Evolutionary conservation across 2,113 vertebrate genomes (phyloP).

Genomic region (Nyctereutes procyonoides): DNA sequence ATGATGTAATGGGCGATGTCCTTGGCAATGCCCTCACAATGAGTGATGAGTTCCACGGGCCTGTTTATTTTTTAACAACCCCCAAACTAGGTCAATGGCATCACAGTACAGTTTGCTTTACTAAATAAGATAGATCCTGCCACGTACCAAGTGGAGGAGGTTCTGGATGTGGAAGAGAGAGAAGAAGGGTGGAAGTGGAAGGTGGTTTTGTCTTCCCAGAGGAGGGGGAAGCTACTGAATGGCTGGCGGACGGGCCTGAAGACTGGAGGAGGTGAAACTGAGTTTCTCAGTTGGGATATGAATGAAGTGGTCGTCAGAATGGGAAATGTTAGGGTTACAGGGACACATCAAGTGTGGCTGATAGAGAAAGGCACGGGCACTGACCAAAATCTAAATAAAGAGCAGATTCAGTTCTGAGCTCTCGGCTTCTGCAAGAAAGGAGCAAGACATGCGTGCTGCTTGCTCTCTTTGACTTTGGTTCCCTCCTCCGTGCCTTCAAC

Average conservation of each 20-base stretch:
- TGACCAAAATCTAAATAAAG: not conserved
- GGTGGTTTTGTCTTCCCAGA: not conserved
- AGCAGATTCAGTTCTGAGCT: not conserved
- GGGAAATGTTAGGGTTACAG: not conserved
- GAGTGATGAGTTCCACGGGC: slow-evolving; percentile 40
- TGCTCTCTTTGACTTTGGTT: not conserved
- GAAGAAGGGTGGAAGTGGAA: not conserved
- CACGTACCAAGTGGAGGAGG: not conserved
- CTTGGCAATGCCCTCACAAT: slow-evolving; percentile 35
- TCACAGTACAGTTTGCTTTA: not conserved
- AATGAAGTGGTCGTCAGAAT: not conserved
- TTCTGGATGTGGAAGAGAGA: not conserved
- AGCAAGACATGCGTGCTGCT: not conserved
- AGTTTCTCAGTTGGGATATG: not conserved
- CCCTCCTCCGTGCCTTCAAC: not conserved
- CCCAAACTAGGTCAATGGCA: slow-evolving; percentile 25
- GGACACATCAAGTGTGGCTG: not conserved
- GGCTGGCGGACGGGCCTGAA: too few relatives aligned
- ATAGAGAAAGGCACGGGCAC: not conserved
- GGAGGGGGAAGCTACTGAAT: not conserved
- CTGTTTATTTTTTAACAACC: slow-evolving; percentile 38
- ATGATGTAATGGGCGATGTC: slow-evolving; percentile 34
- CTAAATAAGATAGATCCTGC: not conserved
- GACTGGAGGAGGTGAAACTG: not conserved
- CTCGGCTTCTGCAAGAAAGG: not conserved